Evolutionary conservation across 2,113 vertebrate genomes (phyloP), one percentile per base, ranked within the genome.

Genomic region (Scatophagus argus): DNA sequence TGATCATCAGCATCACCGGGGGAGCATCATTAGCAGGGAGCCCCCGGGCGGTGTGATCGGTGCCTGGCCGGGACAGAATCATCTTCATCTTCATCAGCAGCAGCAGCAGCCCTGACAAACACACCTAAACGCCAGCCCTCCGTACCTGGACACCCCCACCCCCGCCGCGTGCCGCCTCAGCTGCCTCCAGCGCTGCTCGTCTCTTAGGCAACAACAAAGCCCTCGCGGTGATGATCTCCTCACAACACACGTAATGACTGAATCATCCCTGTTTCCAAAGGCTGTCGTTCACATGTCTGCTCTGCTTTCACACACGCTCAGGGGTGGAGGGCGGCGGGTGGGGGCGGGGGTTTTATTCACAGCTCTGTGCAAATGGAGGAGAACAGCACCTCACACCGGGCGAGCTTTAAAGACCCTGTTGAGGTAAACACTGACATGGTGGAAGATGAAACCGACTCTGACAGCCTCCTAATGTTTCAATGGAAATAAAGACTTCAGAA

Each of bases 1-100:
- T 74, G 85, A 89, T 90, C 79, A 81, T 87, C 71, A 59, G 81
- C 87, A 86, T 88, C 85, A 89, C 43, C 78, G 81, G 76, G 84
- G 87, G 79, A 81, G 75, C 67, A 77, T 87, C 85, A 87, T 91
- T 89, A 90, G 83, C 73, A 14, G 34, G 31, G 54, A 59, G 80
- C 69, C 79, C 80, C 64, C 2, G 10, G 72, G 91, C 81, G 8
- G 86, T 44, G 87, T 82, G 90, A 86, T 86, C 81, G 70, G 70
- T 6, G 72, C n/a, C 75, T 49, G 82, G 83, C 63, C 73, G 14
- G 74, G 62, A 84, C 74, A 79, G n/a, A n/a, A n/a, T n/a, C n/a
- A n/a, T n/a, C n/a, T n/a, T n/a, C n/a, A n/a, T n/a, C n/a, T n/a
- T n/a, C n/a, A n/a, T n/a, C n/a, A n/a, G n/a, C n/a, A n/a, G n/a